Percentiles rank a stretch among this genome's conserved stretches.
These are phyloP conservation scores for Gulo gulo DNA, from an alignment of 2,113 vertebrate genomes.

Conservation along the genomic window DNA sequence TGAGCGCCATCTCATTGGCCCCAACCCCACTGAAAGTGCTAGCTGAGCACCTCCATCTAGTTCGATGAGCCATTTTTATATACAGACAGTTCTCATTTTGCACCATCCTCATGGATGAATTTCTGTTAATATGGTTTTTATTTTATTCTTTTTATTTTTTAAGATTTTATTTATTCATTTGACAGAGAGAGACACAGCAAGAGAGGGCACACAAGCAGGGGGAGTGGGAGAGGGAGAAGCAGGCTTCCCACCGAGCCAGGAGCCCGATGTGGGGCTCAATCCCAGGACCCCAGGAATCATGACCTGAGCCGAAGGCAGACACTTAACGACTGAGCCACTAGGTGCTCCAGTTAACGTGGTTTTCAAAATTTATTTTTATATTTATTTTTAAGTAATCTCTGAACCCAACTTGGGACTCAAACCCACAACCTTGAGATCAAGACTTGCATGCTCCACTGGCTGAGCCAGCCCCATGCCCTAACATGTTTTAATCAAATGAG, in stretches of 20 bases:
- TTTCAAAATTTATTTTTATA: neutral
- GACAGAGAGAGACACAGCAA: too few relatives aligned
- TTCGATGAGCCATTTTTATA: constrained; percentile 27
- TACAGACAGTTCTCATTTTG: neutral
- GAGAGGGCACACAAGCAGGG: too few relatives aligned
- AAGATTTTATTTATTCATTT: too few relatives aligned
- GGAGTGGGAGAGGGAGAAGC: too few relatives aligned
- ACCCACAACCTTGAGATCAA: neutral
- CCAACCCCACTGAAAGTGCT: neutral
- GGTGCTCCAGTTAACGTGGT: neutral
- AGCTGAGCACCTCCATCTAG: neutral
- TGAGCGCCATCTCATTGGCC: neutral
- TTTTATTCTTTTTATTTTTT: too few relatives aligned
- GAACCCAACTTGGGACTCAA: neutral
- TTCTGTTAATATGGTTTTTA: neutral
- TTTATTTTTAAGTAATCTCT: neutral
- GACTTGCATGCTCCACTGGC: neutral
- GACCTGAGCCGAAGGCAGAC: too few relatives aligned
- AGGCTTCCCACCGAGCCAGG: too few relatives aligned
- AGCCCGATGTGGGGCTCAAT: too few relatives aligned
- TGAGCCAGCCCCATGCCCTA: neutral
- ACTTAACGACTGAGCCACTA: too few relatives aligned
- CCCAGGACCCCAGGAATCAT: too few relatives aligned
- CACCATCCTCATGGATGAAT: neutral
- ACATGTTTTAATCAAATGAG: constrained; percentile 27